These are phyloP conservation scores for Formica selysi DNA, from an alignment of 1,140 invertebrate species.

Conservation along the genomic window DNA sequence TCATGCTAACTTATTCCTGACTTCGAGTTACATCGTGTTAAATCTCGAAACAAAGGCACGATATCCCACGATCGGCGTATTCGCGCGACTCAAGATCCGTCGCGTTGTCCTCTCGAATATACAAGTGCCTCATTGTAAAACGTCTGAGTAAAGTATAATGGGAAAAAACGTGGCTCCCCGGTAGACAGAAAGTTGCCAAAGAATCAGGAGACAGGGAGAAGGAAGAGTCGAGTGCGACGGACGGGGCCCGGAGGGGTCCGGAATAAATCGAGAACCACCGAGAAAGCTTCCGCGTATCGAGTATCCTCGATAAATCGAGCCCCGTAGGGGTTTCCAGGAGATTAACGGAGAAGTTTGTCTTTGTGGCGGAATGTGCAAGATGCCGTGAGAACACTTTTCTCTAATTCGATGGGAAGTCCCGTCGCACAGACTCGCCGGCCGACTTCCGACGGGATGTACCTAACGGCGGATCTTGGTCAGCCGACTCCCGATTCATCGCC, in stretches of 20 bases:
- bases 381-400: slow-evolving; percentile 79
- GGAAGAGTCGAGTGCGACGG: not conserved
- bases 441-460: slow-evolving; percentile 64
- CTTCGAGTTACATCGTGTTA: slow-evolving; percentile 24
- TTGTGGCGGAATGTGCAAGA: slow-evolving; percentile 62
- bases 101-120: slow-evolving; percentile 43
- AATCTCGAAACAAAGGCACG: slow-evolving; percentile 37
- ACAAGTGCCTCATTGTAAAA: slow-evolving; percentile 64
- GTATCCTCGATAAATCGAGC: slow-evolving; percentile 75
- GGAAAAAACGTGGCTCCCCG: slow-evolving; percentile 35
- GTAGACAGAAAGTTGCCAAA: slow-evolving; percentile 47
- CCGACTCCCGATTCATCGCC: slow-evolving; percentile 66
- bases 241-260: not conserved
- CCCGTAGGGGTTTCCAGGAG: slow-evolving; percentile 75
- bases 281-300: slow-evolving; percentile 72
- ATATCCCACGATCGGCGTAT: not conserved
- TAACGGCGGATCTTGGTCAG: slow-evolving; percentile 74
- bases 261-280: slow-evolving; percentile 72
- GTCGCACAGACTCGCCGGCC: slow-evolving; percentile 67
- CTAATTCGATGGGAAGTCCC: slow-evolving; percentile 81
- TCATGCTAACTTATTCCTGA: slow-evolving; percentile 25
- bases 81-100: slow-evolving; percentile 13
- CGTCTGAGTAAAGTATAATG: slow-evolving; percentile 62
- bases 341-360: slow-evolving; percentile 81
- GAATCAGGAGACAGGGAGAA: not conserved